Base-by-base conservation (phyloP, 2,113 vertebrate genomes). In the Seriola aureovittata region DNA sequence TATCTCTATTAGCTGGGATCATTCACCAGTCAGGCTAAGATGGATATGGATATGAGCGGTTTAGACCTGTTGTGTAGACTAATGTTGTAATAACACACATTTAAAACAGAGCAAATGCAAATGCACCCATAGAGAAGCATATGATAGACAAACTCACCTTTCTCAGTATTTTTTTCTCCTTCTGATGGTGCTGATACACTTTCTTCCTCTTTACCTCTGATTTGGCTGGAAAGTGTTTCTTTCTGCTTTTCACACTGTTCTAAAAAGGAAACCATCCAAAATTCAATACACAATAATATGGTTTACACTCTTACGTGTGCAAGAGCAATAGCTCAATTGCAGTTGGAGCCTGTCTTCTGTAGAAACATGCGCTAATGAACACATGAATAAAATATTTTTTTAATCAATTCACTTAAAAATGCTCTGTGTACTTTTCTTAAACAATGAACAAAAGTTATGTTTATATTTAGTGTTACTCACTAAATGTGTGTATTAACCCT, bases 141-240 rank as follows among this genome's bases (percentile, higher is more conserved):
- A 70, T 4, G 57, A 66, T 9, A 44, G 1, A 72, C 16, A 60
- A 25, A 64, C 81, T 81, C 77, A 91, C 88, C 80, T 23, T 79
- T 88, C 60, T 54, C 75, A 23, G 76, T 7, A 0, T 42, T 21
- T n/a, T 78, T 84, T 55, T 82, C 67, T 44, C 42, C 57, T 16
- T 72, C 76, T 40, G 63, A 32, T 11, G 75, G 40, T 14, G 57
- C 14, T 1, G 54, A 50, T 23, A 9, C 32, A 17, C 75, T 82
- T 72, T 79, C 78, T n/a, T 16, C 77, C 14, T 57, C 75, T 9
- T 76, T 74, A 9, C 19, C 54, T 60, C 44, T 8, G 38, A 57
- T 34, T 19, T 70, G 48, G 21, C 8, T 29, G 19, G 65, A 52
- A 5, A 8, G 3, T 6, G 42, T 11, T 16, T 4, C 17, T 11